phyloP scores from a whole-genome alignment of 2,113 vertebrate species.

The Larimichthys crocea region DNA sequence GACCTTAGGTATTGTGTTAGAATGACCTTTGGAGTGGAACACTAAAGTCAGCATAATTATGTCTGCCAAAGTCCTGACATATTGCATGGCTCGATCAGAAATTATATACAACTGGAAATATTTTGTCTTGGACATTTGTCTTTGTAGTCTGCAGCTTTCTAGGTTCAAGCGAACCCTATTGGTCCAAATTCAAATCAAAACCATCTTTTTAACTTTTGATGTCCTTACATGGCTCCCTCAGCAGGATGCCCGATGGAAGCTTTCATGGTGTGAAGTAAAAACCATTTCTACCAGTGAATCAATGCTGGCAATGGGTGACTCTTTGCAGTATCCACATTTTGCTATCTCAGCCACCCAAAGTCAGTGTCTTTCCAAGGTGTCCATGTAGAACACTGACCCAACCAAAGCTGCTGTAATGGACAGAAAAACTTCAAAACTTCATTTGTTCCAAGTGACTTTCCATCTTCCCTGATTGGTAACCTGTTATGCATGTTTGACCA shows the following conservation, averaged over 20 bases:
- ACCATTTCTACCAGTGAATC: constrained; percentile 56
- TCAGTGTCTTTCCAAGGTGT: constrained; percentile 1
- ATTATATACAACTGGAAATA: constrained; percentile 31
- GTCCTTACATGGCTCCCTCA: constrained; percentile 43
- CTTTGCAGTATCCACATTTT: constrained; percentile 50
- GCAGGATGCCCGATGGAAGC: constrained; percentile 36
- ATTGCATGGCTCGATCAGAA: constrained; percentile 3
- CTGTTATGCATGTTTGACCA: neutral
- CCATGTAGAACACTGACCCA: constrained; percentile 15
- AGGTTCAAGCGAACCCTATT: constrained; percentile 18
- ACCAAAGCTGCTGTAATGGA: neutral
- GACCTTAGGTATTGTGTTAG: constrained; percentile 65
- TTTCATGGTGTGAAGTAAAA: constrained; percentile 65
- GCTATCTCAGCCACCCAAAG: constrained; percentile 33
- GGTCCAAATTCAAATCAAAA: constrained; percentile 60
- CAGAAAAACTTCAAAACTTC: neutral
- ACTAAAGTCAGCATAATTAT: constrained; percentile 22
- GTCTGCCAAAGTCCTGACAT: constrained; percentile 30
- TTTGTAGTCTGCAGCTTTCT: constrained; percentile 33
- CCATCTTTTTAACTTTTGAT: constrained; percentile 57
- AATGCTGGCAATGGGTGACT: constrained; percentile 43
- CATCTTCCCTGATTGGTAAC: neutral
- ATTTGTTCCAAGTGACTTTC: neutral
- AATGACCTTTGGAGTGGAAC: constrained; percentile 51
- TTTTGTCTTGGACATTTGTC: constrained; percentile 36